Evolutionary conservation across 2,888 invertebrate species (phyloP), one percentile per base, ranked within the genome.

Genomic region (Pediacus dermestoides): DNA sequence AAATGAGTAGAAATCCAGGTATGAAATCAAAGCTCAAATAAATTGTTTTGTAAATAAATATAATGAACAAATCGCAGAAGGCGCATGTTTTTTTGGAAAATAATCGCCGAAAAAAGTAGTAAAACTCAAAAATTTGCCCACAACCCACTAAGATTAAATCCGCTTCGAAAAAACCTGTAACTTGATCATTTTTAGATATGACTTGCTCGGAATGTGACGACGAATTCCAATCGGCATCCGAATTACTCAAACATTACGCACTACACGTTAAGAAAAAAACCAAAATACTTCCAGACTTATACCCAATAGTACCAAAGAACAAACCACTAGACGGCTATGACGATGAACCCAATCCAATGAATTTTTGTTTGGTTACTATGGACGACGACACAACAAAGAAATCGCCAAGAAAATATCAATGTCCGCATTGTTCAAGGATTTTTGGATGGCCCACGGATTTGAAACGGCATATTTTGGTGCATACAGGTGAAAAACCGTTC

Each of bases 361-460:
- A 57, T 27, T 61, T 55, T 36, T 64, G 64, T 52, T 39, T 58
- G 28, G 61, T 64, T 36, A 61, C 60, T 16, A 58, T 62, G 56
- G 58, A 58, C 15, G 10, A 25, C 16, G 16, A 25, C 25, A 25
- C 23, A 10, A 15, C 34, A 37, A 37, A 11, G 16, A 7, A 35
- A 22, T 26, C 39, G 14, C 13, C 31, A 13, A 59, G 56, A 33
- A 65, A 63, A 41, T 67, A 68, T 42, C 54, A 60, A 23, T 70
- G 70, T 43, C 52, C 52, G 14, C 58, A 64, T 41, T 70, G 70
- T 45, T 44, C 44, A 10, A 68, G 64, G 49, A 58, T 54, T 14
- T 71, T 70, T 43, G 67, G 67, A 4, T 70, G 70, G 70, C 61
- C 68, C 1, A 70, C 68, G 1, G 70, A 69, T 52, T 55, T 71